These are phyloP conservation scores for Thomomys bottae DNA, from an alignment of 2,113 vertebrate species.

Conservation along the genomic window DNA sequence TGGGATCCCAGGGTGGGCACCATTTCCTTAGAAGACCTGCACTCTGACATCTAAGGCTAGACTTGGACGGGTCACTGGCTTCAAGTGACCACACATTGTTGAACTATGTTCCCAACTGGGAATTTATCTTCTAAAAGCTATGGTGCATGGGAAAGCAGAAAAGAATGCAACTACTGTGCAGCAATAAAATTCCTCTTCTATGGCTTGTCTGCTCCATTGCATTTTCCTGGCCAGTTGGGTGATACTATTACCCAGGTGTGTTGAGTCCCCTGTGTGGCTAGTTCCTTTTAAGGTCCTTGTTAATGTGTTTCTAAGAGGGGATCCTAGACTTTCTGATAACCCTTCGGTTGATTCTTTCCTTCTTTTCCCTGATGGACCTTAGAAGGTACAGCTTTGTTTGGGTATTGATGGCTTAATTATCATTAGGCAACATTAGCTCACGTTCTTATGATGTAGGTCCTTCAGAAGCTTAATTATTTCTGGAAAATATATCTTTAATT, in stretches of 20 bases:
- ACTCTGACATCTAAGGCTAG: background rate
- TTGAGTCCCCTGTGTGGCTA: background rate
- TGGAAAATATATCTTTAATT: background rate
- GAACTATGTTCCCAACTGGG: background rate
- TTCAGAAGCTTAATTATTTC: conserved; percentile 22
- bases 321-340: background rate
- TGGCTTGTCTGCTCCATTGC: background rate
- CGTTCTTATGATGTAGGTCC: background rate
- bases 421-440: background rate
- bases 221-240: background rate
- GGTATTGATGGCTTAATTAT: background rate
- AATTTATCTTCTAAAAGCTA: conserved; percentile 24
- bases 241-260: background rate
- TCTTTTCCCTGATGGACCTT: background rate
- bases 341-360: background rate
- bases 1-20: no score
- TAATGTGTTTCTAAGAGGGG: background rate
- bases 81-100: background rate
- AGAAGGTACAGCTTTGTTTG: background rate
- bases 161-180: background rate
- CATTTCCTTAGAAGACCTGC: background rate
- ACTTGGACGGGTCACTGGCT: background rate
- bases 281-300: background rate
- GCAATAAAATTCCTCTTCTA: background rate
- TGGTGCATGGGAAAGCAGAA: background rate